A percentile compares a stretch with the other conserved stretches of the same genome.
Conservation (phyloP, 1,140 invertebrate species). For the Panagrolaimus sp. region DNA sequence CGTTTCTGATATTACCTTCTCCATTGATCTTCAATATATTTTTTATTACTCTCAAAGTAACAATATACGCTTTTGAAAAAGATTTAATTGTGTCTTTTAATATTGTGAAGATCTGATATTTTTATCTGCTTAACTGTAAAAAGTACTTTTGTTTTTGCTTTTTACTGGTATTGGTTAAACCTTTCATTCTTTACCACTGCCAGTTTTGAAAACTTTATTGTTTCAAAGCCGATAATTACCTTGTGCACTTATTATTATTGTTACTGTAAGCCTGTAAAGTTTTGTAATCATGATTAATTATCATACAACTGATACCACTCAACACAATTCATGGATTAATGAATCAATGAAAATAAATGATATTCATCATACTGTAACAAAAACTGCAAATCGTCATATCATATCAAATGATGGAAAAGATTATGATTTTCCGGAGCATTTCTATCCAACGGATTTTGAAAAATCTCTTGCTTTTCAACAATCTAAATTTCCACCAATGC, state of each 20-base stretch:
- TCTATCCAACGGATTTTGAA: neutral
- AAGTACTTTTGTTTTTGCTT: neutral
- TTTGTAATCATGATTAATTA: neutral
- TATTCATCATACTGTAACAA: neutral
- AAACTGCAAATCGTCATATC: neutral
- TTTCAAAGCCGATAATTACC: neutral
- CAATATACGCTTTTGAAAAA: neutral
- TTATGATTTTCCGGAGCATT: slow-evolving; percentile 1
- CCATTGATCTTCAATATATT: neutral
- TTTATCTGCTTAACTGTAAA: neutral
- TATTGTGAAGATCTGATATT: too few species aligned
- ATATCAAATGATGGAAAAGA: neutral
- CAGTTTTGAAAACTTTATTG: neutral
- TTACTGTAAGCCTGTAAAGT: neutral
- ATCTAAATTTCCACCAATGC: too few species aligned
- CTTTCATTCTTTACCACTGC: neutral
- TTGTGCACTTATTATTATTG: too few species aligned
- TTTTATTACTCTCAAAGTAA: neutral
- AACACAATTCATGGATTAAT: neutral
- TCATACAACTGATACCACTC: slow-evolving; percentile 13
- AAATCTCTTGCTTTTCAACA: neutral
- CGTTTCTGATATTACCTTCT: too few species aligned
- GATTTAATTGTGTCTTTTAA: neutral
- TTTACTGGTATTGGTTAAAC: neutral
- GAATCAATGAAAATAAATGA: neutral